These are phyloP conservation scores for Stichodactyla mertensii DNA, from an alignment of 64 coral and sea anemone genomes.

Conservation along the genomic window DNA sequence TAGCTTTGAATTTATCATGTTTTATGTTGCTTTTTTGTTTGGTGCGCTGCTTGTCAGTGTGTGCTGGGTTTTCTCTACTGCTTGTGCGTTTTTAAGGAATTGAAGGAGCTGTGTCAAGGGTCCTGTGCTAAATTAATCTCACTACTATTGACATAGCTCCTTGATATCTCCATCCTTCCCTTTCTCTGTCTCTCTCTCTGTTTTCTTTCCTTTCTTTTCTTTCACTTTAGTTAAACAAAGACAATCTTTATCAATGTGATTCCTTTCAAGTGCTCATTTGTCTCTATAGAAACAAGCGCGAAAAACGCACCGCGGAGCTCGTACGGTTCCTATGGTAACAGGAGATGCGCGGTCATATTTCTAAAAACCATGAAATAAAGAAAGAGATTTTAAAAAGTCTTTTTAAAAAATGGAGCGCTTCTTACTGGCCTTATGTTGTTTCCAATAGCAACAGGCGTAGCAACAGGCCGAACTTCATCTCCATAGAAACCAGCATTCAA, in stretches of 20 bases:
- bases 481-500: not conserved
- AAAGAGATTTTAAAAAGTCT: not conserved
- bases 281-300: constrained; percentile 8
- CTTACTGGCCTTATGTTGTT: not conserved
- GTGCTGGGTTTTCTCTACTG: not conserved
- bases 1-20: not conserved
- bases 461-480: not conserved
- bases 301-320: not conserved
- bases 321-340: not conserved
- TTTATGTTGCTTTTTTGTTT: not conserved
- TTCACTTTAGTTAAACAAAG: too few relatives aligned
- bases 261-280: constrained; percentile 12
- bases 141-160: too few relatives aligned
- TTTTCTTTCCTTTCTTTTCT: not conserved
- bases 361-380: not conserved
- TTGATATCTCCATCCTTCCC: too few relatives aligned
- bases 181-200: not conserved
- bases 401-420: not conserved
- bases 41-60: not conserved
- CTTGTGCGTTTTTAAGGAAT: not conserved
- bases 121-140: too few relatives aligned
- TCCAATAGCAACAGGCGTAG: not conserved
- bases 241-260: not conserved
- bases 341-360: not conserved
- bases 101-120: not conserved